phyloP scores from a whole-genome alignment of 2,113 vertebrate species.

The Stercorarius parasiticus region DNA sequence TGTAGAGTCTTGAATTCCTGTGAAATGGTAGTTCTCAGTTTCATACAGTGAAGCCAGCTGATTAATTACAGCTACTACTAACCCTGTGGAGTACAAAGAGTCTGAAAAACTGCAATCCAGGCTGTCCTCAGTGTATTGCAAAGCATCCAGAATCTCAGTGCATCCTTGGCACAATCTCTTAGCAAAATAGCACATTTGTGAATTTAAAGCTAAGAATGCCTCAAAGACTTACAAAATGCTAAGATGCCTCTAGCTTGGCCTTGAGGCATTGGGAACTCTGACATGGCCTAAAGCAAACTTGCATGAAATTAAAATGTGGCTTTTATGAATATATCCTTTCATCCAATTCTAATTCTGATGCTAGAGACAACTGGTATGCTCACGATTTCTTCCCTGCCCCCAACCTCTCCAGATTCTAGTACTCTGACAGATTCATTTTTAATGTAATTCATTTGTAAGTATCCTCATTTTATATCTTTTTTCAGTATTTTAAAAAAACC shows the following conservation, averaged over 20 bases:
- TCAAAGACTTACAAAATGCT: neutral
- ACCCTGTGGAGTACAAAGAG: neutral
- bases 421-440: neutral
- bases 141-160: neutral
- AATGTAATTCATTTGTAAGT: neutral
- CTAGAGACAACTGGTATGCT: neutral
- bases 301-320: neutral
- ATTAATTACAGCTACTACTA: neutral
- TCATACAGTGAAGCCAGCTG: neutral
- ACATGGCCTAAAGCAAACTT: conserved; percentile 8
- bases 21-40: neutral
- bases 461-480: neutral
- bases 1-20: neutral
- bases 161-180: neutral
- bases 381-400: neutral
- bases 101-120: neutral
- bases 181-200: neutral
- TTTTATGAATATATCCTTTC: neutral
- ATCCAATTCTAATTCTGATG: neutral
- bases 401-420: neutral
- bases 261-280: neutral
- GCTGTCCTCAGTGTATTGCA: neutral
- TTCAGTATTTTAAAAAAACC: neutral
- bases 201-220: conserved; percentile 4
- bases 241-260: neutral